Percentiles rank a stretch among this genome's conserved stretches.
Conservation (phyloP, 2,113 vertebrate species). For the Macrotus californicus region DNA sequence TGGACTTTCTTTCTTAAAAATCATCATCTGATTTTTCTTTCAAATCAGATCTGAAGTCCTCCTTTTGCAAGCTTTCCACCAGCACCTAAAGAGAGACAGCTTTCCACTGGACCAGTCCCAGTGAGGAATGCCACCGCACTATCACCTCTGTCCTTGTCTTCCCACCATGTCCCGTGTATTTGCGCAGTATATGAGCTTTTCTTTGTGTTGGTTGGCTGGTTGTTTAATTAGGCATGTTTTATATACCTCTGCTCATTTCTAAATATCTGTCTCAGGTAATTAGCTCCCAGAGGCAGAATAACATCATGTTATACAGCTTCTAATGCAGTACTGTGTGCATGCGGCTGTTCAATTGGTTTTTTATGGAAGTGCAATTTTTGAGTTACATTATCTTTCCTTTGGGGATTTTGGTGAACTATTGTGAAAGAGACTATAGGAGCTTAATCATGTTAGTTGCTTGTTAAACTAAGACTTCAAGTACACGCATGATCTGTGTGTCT, state of each 20-base stretch:
- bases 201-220: neutral
- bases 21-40: neutral
- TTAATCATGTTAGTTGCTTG: neutral
- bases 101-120: neutral
- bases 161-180: neutral
- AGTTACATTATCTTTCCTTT: slow-evolving; percentile 24
- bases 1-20: neutral
- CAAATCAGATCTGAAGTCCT: neutral
- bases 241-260: slow-evolving; percentile 2
- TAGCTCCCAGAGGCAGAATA: neutral
- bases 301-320: neutral
- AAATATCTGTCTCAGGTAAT: neutral
- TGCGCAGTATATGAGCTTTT: neutral
- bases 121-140: neutral
- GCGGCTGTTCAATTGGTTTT: neutral
- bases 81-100: neutral
- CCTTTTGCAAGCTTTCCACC: neutral
- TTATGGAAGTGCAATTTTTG: neutral
- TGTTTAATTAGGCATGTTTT: slow-evolving; percentile 11
- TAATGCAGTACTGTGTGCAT: neutral
- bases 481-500: neutral
- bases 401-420: neutral
- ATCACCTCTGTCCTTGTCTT: accelerated
- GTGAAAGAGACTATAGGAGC: neutral
- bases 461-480: slow-evolving; percentile 7